These are phyloP conservation scores for Seison nebaliae DNA, from an alignment of 1,140 invertebrate species.

Conservation along the genomic window DNA sequence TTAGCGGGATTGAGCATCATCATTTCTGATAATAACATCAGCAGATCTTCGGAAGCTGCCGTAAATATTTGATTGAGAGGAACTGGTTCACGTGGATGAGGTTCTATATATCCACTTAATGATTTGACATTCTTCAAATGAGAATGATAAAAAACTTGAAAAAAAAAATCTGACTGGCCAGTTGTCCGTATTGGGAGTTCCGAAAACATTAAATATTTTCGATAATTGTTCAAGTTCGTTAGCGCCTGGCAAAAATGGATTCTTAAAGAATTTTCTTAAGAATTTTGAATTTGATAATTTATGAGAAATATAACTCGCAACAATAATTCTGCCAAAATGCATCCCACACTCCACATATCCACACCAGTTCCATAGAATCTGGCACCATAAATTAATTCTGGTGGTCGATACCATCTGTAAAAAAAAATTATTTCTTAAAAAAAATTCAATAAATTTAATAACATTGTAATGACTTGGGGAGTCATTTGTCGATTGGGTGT, in stretches of 20 bases:
- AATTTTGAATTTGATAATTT: not conserved
- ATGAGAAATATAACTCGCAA: conserved; percentile 34
- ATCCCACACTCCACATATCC: conserved; percentile 82
- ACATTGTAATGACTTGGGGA: conserved; percentile 87
- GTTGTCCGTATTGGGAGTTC: conserved; percentile 63
- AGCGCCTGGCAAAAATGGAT: conserved; percentile 78
- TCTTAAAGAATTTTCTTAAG: conserved; percentile 20
- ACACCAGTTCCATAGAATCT: conserved; percentile 71
- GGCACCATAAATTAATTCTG: conserved; percentile 79
- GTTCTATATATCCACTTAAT: conserved; percentile 68
- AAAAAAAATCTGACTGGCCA: conserved; percentile 36
- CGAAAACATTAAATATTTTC: conserved; percentile 66
- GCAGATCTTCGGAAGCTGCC: conserved; percentile 67
- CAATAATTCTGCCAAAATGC: conserved; percentile 78
- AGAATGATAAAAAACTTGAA: not conserved
- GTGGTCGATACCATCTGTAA: conserved; percentile 40
- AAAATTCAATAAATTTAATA: conserved; percentile 13
- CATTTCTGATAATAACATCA: conserved; percentile 50
- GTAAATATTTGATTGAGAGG: conserved; percentile 72
- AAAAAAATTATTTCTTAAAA: conserved; percentile 2
- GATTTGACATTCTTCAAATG: conserved; percentile 40
- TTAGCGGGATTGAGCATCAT: conserved; percentile 56
- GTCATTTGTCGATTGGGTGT: conserved; percentile 84
- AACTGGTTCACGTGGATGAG: conserved; percentile 54
- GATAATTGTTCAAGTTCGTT: conserved; percentile 81